Conservation (phyloP, 2,797 vertebrate species). For the Tachyglossus aculeatus region DNA sequence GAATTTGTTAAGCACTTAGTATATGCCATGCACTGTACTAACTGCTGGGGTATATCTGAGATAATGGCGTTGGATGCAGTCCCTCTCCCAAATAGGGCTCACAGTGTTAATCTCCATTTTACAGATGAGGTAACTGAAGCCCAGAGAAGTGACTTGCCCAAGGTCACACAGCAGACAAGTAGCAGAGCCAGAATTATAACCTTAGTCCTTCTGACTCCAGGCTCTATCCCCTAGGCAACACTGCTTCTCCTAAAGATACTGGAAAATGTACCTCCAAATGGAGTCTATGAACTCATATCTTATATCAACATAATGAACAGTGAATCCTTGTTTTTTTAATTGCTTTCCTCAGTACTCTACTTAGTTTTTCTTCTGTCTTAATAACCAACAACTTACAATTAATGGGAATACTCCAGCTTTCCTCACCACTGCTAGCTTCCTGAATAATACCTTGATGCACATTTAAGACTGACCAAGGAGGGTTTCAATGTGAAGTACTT, state of each 20-base stretch:
- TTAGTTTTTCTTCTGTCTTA: constrained; percentile 49
- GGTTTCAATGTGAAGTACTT: constrained; percentile 42
- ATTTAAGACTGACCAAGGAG: constrained; percentile 46
- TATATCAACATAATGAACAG: constrained; percentile 51
- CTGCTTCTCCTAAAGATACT: constrained; percentile 13
- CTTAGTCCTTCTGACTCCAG: no score
- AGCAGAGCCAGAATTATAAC: no score
- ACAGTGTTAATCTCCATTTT: no score
- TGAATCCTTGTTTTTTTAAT: constrained; percentile 57
- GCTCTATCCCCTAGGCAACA: no score
- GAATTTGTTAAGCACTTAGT: no score
- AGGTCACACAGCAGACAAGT: no score
- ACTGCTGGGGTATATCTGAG: no score
- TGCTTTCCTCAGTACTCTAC: constrained; percentile 21
- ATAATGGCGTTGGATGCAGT: no score
- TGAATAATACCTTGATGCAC: constrained; percentile 32
- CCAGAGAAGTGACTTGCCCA: no score
- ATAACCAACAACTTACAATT: constrained; percentile 48
- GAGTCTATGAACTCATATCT: constrained; percentile 34
- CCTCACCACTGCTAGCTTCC: constrained; percentile 34
- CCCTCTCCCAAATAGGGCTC: no score
- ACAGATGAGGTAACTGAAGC: no score
- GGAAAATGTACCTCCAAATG: constrained; percentile 57
- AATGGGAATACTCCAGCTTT: constrained; percentile 32
- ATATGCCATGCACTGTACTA: no score